Evolutionary conservation across 2,888 invertebrate species (phyloP), one percentile per base, ranked within the genome.

Genomic region (Siphlonurus alternatus): DNA sequence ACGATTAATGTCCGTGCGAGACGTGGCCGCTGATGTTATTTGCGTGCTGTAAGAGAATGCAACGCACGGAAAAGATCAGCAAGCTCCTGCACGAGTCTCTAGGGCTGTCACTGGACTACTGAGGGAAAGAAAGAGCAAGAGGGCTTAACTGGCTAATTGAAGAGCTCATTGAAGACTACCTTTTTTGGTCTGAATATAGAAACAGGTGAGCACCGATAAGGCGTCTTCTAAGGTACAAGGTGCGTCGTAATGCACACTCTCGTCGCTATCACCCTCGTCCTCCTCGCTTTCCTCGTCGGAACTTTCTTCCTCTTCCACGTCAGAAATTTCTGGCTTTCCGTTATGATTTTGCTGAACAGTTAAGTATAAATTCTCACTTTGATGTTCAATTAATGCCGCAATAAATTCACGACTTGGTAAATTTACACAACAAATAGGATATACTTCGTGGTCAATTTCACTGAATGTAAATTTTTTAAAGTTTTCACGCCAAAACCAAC

Each of bases 121-220:
- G 5, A 15, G 5, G 38, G 38, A 38, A 38, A 38, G 15, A 38
- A 5, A 38, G 15, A 38, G 15, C 5, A 38, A 38, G 38, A 10
- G 38, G 38, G 38, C 7, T 15, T 38, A 38, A 38, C 38, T 10
- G 38, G 38, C 5, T 10, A 38, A 38, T 38, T 38, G 15, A 38
- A 38, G 15, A 38, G 38, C 38, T n/a, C n/a, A n/a, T n/a, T n/a
- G n/a, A n/a, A n/a, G n/a, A n/a, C n/a, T 56, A 56, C 56, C 56
- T 56, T 56, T 56, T 22, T 22, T 56, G 38, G 7, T 38, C 7
- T 56, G 19, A 56, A 56, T 56, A 20, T 56, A 56, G 20, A 20
- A 56, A 56, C 56, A 56, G n/a, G n/a, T 56, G n/a, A 56, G 56
- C 56, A 56, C 56, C 5, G 56, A 56, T 22, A 56, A 20, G n/a